These are phyloP conservation scores for Drosophila leontia DNA, from an alignment of 1,140 invertebrate genomes.

Conservation along the genomic window DNA sequence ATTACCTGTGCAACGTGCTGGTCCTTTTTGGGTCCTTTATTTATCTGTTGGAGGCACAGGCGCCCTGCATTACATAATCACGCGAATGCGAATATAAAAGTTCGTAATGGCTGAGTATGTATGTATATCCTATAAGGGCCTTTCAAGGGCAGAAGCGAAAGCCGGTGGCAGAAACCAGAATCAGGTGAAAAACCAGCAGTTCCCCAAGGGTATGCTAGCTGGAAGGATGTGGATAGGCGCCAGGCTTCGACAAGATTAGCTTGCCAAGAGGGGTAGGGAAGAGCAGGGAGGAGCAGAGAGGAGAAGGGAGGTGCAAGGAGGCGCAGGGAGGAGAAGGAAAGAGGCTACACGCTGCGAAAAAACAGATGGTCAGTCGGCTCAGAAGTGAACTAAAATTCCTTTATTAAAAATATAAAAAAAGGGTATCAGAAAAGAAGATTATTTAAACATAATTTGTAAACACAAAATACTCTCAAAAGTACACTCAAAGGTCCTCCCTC, in stretches of 20 bases:
- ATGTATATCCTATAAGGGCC: neutral
- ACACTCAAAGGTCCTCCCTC: too few relatives aligned
- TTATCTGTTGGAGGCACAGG: constrained; percentile 19
- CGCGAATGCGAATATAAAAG: constrained; percentile 54
- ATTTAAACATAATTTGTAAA: too few relatives aligned
- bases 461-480: too few relatives aligned
- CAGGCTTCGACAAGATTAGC: constrained; percentile 6
- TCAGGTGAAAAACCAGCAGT: neutral
- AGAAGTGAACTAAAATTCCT: neutral
- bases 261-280: neutral
- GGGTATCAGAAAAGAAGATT: too few relatives aligned
- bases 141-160: constrained; percentile 24
- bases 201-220: neutral
- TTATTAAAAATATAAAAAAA: too few relatives aligned
- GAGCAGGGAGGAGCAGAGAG: neutral
- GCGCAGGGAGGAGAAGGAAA: neutral
- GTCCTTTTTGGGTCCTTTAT: constrained; percentile 26
- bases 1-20: constrained; percentile 25
- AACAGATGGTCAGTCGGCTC: neutral
- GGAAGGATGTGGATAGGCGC: neutral
- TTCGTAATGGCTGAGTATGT: constrained; percentile 46
- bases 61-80: constrained; percentile 50
- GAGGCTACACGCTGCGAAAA: constrained; percentile 4
- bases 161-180: neutral
- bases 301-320: neutral